Base-by-base conservation (phyloP, 2,888 invertebrate species). In the Gerosis bhagava region DNA sequence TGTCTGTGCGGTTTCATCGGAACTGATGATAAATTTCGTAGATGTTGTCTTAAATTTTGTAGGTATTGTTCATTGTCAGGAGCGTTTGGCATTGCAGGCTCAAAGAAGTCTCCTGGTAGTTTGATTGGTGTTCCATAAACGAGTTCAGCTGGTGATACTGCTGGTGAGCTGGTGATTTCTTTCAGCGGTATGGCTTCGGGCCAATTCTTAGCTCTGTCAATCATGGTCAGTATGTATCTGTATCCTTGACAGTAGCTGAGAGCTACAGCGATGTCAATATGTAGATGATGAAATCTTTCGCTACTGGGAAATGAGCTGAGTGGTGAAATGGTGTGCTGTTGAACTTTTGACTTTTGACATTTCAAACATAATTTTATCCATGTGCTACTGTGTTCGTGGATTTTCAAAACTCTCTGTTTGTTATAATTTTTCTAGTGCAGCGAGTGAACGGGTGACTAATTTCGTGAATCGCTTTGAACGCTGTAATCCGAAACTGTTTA, bases 231-330 rank as follows among this genome's bases (percentile, higher is more conserved):
- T 4, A 37, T 37, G 15, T 57, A 57, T 10, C 43, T 13, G 5
- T 51, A 39, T 3, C 54, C 54, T 10, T 46, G 59, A 56, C 56
- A 68, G 34, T 31, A 32, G 6, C 22, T 62, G n/a, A 52, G 32
- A 5, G 56, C 53, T 1, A 54, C 54, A 3, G 50, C 45, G 3
- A 53, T 39, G 10, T 54, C 54, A 3, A 50, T 10, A 13, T 55
- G 54, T 1, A 56, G 5, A 37, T 58, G 51, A 6, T 48, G 39
- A 12, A 53, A 52, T 3, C 53, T 31, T 3, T 36, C 32, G 15
- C 41, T 7, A 1, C 7, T 3, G 12, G 36, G 31, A 46, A 54
- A 56, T n/a, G 29, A 8, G 7, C 43, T 31, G 3, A 57, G 17
- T 8, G 46, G 51, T 10, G 52, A 40, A n/a, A 34, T 32, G 6